Conservation (phyloP, 2,113 vertebrate genomes). For the Dunckerocampus dactyliophorus region DNA sequence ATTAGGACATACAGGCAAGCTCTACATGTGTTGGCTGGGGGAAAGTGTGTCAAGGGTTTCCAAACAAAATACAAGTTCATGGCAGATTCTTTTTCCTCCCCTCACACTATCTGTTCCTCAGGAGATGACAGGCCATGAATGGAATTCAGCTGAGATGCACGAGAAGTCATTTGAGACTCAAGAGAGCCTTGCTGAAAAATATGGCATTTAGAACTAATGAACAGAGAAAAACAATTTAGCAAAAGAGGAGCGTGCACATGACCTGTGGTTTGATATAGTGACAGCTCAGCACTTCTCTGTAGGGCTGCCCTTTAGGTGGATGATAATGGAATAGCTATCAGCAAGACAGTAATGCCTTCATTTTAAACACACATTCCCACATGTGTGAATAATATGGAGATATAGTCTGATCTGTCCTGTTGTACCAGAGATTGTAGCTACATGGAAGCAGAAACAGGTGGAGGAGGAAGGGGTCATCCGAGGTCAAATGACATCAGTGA, state of each 20-base stretch:
- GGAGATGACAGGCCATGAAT: slow-evolving; percentile 40
- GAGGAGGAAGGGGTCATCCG: neutral
- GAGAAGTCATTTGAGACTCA: slow-evolving; percentile 32
- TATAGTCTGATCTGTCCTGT: neutral
- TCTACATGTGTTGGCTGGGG: slow-evolving; percentile 16
- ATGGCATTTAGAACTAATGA: slow-evolving; percentile 44
- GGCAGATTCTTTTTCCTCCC: slow-evolving; percentile 13
- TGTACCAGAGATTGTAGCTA: slow-evolving; percentile 11
- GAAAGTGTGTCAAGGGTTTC: slow-evolving; percentile 17
- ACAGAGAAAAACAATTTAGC: slow-evolving; percentile 42
- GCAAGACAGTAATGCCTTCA: slow-evolving; percentile 26
- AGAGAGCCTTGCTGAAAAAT: slow-evolving; percentile 35
- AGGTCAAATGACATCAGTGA: slow-evolving; percentile 39
- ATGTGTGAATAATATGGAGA: neutral
- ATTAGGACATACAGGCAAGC: neutral
- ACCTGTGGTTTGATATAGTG: slow-evolving; percentile 36
- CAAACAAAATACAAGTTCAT: slow-evolving; percentile 44
- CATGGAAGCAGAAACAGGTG: neutral
- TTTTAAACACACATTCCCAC: slow-evolving; percentile 2
- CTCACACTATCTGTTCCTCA: slow-evolving; percentile 26
- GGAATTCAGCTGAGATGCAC: slow-evolving; percentile 41
- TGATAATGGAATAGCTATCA: too few species aligned
- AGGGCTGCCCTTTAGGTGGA: slow-evolving; percentile 40
- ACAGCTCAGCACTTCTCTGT: slow-evolving; percentile 39
- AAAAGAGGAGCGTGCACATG: slow-evolving; percentile 12